phyloP scores from a whole-genome alignment of 35 echinoderm and acorn worm genomes.

The Apostichopus californicus region DNA sequence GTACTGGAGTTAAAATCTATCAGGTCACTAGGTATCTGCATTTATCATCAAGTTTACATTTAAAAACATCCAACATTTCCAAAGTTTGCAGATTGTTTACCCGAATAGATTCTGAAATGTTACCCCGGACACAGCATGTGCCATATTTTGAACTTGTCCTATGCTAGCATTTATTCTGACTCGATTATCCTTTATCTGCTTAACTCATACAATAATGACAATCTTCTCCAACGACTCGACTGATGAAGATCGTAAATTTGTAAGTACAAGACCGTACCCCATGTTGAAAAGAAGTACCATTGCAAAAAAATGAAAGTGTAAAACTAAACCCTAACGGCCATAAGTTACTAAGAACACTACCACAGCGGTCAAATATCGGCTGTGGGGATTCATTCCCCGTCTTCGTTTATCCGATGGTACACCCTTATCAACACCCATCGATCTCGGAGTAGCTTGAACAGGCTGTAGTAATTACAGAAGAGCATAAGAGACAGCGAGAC shows the following conservation, averaged over 20 bases:
- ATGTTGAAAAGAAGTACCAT: background rate
- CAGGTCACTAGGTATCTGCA: too few relatives aligned
- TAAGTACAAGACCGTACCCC: constrained; percentile 6
- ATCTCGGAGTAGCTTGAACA: constrained; percentile 93
- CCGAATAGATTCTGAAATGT: too few relatives aligned
- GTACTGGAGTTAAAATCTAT: too few relatives aligned
- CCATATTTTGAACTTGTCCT: too few relatives aligned
- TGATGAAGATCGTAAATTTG: constrained; percentile 14
- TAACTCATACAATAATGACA: too few relatives aligned
- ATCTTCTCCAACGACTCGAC: background rate
- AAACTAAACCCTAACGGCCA: constrained; percentile 2
- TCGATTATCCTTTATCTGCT: too few relatives aligned
- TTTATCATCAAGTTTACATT: too few relatives aligned
- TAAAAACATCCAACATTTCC: too few relatives aligned
- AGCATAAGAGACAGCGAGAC: constrained; percentile 91
- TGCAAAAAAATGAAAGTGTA: constrained; percentile 14
- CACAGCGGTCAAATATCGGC: background rate
- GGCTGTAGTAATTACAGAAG: constrained; percentile 98
- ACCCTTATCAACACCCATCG: constrained; percentile 83
- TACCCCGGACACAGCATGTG: too few relatives aligned
- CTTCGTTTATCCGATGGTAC: constrained; percentile 69
- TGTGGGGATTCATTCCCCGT: constrained; percentile 43
- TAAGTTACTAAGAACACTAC: background rate
- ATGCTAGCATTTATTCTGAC: background rate
- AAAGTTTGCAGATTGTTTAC: too few relatives aligned